Base-by-base conservation (phyloP, 2,888 invertebrate species). In the Lasius fuliginosus region DNA sequence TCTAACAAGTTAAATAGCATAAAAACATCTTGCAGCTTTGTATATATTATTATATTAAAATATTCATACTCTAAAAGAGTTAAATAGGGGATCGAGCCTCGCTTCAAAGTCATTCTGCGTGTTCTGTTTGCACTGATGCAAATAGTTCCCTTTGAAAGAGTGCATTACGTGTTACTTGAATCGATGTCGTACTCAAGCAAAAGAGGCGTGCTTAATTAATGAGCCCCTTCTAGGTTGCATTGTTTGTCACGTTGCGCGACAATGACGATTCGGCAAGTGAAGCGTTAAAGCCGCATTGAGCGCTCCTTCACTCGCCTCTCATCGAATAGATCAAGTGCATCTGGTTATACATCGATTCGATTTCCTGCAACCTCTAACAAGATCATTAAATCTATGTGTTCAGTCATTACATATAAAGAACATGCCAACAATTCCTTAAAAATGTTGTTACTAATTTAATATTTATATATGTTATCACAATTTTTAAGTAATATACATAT, bases 121-220 rank as follows among this genome's bases (percentile, higher is more conserved):
- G 40, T 58, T 33, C 23, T 79, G 46, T 79, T 81, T 81, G 73
- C 46, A 3, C 12, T 42, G 33, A 73, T 18, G 33, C 42, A 23
- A 58, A 33, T 18, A 40, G 46, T 81, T 81, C 60, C 46, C 33
- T 60, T 81, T 81, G 33, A 79, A 71, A 30, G 18, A 46, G 42
- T 27, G 36, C 76, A 18, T 53, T 40, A 58, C 58, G 58, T 58
- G 46, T 77, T 33, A 56, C 83, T 85, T 77, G 84, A 53, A 6
- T 71, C 62, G 42, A 71, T 40, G 15, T 49, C 36, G 40, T 58
- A 65, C 88, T 87, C 76, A 69, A 82, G 46, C 68, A 30, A 75
- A 75, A 49, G 73, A 88, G 86, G 33, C 53, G 82, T 83, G 46
- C 86, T 88, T 84, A 86, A 89, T 89, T 89, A 86, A 86, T 84